A percentile compares a stretch with the other conserved stretches of the same genome.
Evolutionary conservation across 2,797 vertebrate species (phyloP).

Genomic region (Cetoscarus ocellatus): DNA sequence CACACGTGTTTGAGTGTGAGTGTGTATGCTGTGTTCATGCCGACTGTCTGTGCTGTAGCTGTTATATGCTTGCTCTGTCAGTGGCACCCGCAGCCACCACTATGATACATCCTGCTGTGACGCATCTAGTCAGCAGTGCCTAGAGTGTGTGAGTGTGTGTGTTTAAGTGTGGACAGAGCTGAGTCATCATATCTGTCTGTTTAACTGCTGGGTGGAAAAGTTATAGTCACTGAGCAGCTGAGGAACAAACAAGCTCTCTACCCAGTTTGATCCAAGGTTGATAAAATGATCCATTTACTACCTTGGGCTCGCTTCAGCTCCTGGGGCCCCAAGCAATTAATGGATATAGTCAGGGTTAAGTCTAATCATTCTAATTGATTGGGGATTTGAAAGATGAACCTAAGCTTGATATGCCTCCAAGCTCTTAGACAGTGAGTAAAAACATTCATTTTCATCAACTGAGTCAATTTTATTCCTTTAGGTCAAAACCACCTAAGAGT

Average conservation of each 20-base stretch:
- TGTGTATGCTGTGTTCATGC: no score
- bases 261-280: neutral
- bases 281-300: no score
- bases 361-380: neutral
- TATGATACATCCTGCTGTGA: constrained; percentile 55
- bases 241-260: neutral
- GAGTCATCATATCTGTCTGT: constrained; percentile 41
- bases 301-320: no score
- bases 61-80: constrained; percentile 34
- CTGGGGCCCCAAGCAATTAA: no score
- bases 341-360: no score
- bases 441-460: no score
- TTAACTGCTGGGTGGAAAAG: constrained; percentile 12
- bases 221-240: constrained; percentile 10
- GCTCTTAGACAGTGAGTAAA: no score
- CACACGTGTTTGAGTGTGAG: constrained; percentile 6
- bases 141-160: constrained; percentile 16
- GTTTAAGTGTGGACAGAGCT: neutral
- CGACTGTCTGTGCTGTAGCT: no score
- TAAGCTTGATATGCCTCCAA: no score
- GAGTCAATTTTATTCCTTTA: no score
- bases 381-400: neutral
- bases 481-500: no score
- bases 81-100: neutral
- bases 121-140: constrained; percentile 31